Evolutionary conservation across 2,797 vertebrate genomes (phyloP).

Genomic region (Lycodopsis pacificus): DNA sequence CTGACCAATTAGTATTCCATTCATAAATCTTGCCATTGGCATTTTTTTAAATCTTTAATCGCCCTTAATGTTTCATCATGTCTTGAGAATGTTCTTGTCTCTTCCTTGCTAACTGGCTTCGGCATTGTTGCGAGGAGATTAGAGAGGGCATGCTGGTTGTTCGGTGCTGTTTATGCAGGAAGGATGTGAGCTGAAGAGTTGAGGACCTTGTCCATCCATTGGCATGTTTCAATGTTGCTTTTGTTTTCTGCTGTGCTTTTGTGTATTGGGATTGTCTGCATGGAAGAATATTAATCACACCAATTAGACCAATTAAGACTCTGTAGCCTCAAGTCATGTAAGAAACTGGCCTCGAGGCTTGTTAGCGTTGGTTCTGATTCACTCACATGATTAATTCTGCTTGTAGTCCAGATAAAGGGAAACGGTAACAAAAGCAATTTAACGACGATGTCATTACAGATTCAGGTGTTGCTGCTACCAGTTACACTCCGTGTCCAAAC

Average conservation of each 20-base stretch:
- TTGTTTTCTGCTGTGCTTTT: conserved; percentile 34
- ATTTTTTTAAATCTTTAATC: conserved; percentile 84
- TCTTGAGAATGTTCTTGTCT: conserved; percentile 62
- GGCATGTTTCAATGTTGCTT: conserved; percentile 34
- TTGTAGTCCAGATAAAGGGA: conserved; percentile 33
- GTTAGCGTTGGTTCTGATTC: conserved; percentile 58
- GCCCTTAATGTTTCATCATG: conserved; percentile 76
- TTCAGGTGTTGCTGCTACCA: conserved; percentile 28
- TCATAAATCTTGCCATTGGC: conserved; percentile 77
- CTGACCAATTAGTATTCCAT: conserved; percentile 78
- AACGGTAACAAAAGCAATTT: conserved; percentile 37
- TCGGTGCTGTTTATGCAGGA: conserved; percentile 62
- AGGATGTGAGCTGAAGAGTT: conserved; percentile 50
- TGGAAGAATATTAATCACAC: conserved; percentile 70
- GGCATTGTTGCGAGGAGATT: conserved; percentile 61
- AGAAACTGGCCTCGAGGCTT: conserved; percentile 59
- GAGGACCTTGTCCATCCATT: conserved; percentile 32
- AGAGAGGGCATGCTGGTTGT: conserved; percentile 61
- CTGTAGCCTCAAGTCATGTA: conserved; percentile 61
- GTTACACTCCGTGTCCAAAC: conserved; percentile 26
- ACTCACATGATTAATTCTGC: conserved; percentile 67
- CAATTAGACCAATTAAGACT: conserved; percentile 76
- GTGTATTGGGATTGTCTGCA: conserved; percentile 62
- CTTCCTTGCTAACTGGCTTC: conserved; percentile 30
- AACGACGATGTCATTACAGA: conserved; percentile 19